Evolutionary conservation across 2,797 vertebrate genomes (phyloP), one percentile per base, ranked within the genome.

Genomic region (Selene dorsalis): DNA sequence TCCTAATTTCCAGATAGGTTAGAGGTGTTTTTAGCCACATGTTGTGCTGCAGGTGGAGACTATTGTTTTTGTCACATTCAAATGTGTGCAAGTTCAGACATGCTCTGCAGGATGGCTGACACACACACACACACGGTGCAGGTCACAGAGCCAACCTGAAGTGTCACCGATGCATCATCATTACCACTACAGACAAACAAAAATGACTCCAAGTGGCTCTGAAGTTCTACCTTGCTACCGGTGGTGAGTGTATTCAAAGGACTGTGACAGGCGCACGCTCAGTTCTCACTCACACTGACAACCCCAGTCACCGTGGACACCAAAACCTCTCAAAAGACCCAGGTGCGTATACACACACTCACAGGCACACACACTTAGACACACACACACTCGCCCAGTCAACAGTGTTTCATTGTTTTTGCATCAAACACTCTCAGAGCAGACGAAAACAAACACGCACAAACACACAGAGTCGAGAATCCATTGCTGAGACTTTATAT

Each of bases 291-390:
- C 56, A 86, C 16, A 32, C 55, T 70, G 80, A 88, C 56, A 83
- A 67, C 74, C 20, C 17, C 48, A 0, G 52, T 73, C 20, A 61
- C 65, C 73, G 35, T 57, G 64, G 79, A 84, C 73, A 72, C 39
- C 17, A 20, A 65, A 87, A 73, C 77, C 75, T 83, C 80, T 76
- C 74, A 85, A 83, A 63, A 84, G 66, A 67, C 65, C 8, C 85
- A 67, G 57, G 48, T 57, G 56, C 35, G 69, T 39, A 38, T 30
- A n/a, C 22, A 50, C n/a, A 38, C 73, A 63, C 32, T 69, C 52
- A 62, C 22, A 35, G 41, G 39, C 4, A 38, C 16, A 68, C 24
- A 50, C 56, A 48, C 24, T 16, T 8, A 39, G 14, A 74, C 58
- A 61, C 22, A 59, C 43, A 43, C n/a, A 12, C 4, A 57, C n/a